Evolutionary conservation across 2,888 invertebrate genomes (phyloP), one percentile per base, ranked within the genome.

Genomic region (Campopleginae sp.): DNA sequence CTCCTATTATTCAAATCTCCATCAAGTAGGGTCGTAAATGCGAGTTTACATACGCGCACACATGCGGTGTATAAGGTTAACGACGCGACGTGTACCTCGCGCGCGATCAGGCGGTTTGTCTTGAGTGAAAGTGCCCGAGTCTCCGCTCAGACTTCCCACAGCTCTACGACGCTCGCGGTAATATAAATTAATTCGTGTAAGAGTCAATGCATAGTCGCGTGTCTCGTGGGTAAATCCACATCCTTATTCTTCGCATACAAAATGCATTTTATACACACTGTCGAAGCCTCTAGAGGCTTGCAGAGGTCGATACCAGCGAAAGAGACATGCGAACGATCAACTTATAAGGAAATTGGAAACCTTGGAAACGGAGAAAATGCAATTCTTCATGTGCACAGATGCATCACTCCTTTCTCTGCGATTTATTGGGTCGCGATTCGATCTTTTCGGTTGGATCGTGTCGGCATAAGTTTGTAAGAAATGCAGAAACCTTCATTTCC

Each of bases 301-400:
- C n/a, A 65, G n/a, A 38, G 8, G 51, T 27, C 58, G 38, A 54
- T 46, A 38, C 19, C 42, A 74, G 44, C 12, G 5, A 10, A 38
- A 14, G 38, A 38, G 54, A 54, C 19, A 65, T 8, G 27, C 27
- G 31, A 8, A 31, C 14, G 19, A 38, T 1, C 8, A 38, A 27
- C 44, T n/a, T 65, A 80, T 77, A 80, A 84, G 84, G 84, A 84
- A 80, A 80, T 84, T 84, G 80, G 84, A 84, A 84, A 84, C 54
- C 72, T 19, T 48, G 81, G 42, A 72, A 75, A 75, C 54, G 44
- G 48, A 58, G 65, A 72, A 80, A 84, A 76, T 66, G 17, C 38
- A 8, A 46, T 65, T 46, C 23, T 42, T 65, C 27, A 51, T 23
- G 10, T 38, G 31, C 19, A 27, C 17, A 66, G 58, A 84, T 76